Base-by-base conservation (phyloP, 64 coral and sea anemone genomes). In the Pocillopora verrucosa region DNA sequence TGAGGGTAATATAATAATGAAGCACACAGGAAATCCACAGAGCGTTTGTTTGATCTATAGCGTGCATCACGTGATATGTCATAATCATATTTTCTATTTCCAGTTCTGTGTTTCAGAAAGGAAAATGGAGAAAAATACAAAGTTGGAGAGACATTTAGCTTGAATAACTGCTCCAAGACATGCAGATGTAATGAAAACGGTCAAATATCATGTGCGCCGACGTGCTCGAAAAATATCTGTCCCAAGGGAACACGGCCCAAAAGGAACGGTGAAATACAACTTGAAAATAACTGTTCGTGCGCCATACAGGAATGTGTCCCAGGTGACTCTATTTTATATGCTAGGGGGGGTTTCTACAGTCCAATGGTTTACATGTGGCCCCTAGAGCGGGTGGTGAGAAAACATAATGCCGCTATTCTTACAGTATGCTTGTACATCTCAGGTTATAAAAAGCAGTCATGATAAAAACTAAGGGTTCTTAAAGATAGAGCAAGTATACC, bases 121-220 rank as follows among this genome's bases (percentile, higher is more conserved):
- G 75, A 72, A 7, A 65, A 68, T 64, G 35, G 20, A 45, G 16
- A 78, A 68, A 72, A 80, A 69, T 92, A 78, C 35, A 87, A 87
- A 80, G 65, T 87, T 37, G 90, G 76, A 51, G 90, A 92, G 15
- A 86, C 90, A 0, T 92, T 86, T 73, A 65, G 24, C 60, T 64
- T 38, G 2, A 41, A 34, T 15, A 92, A 87, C 61, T 92, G 90
- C 37, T 87, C 75, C 3, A 36, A 86, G 58, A 85, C 10, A 11
- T 92, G 90, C 37, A 80, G 75, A 7, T 92, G 90, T 63, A 86
- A 84, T n/a, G 80, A 86, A 25, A 85, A 92, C n/a, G 83, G 73
- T 41, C 58, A 81, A 51, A 83, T 92, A 34, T 59, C 56, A 2
- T 92, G 90, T 59, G 34, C 13, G 1, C 90, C 90, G 2, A 25